Evolutionary conservation across 2,113 vertebrate species (phyloP), one percentile per base, ranked within the genome.

Genomic region (Microtus ochrogaster): DNA sequence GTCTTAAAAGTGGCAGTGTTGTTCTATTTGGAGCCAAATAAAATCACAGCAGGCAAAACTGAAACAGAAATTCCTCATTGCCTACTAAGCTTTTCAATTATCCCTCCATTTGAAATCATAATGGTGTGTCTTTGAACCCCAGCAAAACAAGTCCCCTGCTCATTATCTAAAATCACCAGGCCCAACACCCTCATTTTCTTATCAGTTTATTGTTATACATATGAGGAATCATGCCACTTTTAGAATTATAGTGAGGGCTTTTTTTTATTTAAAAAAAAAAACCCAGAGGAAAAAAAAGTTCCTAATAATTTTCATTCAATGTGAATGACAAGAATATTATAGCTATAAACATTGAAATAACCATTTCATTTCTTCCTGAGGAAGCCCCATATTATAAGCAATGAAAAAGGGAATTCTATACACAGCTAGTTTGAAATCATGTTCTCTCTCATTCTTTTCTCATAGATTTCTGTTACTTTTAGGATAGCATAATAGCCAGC

Each of bases 291-390:
- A 33, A 98, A 98, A 98, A 98, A 98, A 96, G 96, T 98, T 98
- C 98, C 97, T 97, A 98, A 95, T 96, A 98, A 98, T 98, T 98
- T 98, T 98, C 98, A 98, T 99, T 99, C 99, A 99, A 98, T 98
- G 97, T 99, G 98, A 99, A 99, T 98, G 98, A 99, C 97, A 98
- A 98, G 97, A 98, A 96, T 98, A 98, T 97, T 98, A 98, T 97
- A 98, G 97, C 97, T 98, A 98, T 98, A 98, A 98, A 98, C 98
- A 98, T 16, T 94, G 97, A 98, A 98, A 98, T 98, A 98, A 84
- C 97, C 98, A 98, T 97, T 98, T 98, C 97, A 97, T 97, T 98
- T 98, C 98, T 98, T 98, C 98, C 98, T 98, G 98, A 98, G 98
- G 98, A 98, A 98, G 98, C 96, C 98, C 98, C 98, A 97, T 97